A percentile compares a stretch with the other conserved stretches of the same genome.
phyloP scores from a whole-genome alignment of 2,797 vertebrate genomes.

The Menidia menidia region DNA sequence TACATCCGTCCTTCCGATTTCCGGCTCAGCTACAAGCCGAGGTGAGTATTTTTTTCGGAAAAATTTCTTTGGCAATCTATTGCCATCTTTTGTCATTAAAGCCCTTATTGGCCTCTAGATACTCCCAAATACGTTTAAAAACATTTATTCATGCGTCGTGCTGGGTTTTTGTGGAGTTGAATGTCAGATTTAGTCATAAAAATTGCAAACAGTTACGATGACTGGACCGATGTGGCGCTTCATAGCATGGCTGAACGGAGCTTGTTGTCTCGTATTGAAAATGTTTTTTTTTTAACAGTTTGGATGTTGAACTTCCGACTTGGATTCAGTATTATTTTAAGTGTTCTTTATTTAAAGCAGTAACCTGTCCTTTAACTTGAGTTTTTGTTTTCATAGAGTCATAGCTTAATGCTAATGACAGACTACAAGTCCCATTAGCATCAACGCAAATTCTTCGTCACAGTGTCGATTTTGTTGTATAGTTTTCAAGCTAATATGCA shows the following conservation, averaged over 20 bases:
- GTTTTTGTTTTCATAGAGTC: neutral
- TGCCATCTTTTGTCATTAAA: slow-evolving; percentile 51
- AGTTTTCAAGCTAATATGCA: neutral
- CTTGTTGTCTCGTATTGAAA: rapidly evolving
- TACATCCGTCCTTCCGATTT: slow-evolving; percentile 76
- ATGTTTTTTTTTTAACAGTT: no score
- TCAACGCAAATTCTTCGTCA: neutral
- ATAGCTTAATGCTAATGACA: neutral
- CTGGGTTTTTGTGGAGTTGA: neutral
- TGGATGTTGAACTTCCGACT: no score
- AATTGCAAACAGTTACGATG: neutral
- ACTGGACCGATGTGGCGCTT: neutral
- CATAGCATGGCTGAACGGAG: neutral
- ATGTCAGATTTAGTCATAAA: neutral
- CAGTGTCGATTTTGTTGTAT: no score
- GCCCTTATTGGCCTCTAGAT: rapidly evolving
- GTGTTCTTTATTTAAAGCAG: rapidly evolving
- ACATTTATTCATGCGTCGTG: rapidly evolving
- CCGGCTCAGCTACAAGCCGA: slow-evolving; percentile 67
- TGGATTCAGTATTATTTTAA: rapidly evolving
- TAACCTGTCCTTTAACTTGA: neutral
- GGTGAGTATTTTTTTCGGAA: slow-evolving; percentile 57
- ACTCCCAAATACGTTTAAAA: rapidly evolving
- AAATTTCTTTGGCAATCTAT: slow-evolving; percentile 55
- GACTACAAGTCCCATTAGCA: neutral